A percentile compares a stretch with the other conserved stretches of the same genome.
phyloP scores from a whole-genome alignment of 2,797 vertebrate species.

The Oreochromis grahami region DNA sequence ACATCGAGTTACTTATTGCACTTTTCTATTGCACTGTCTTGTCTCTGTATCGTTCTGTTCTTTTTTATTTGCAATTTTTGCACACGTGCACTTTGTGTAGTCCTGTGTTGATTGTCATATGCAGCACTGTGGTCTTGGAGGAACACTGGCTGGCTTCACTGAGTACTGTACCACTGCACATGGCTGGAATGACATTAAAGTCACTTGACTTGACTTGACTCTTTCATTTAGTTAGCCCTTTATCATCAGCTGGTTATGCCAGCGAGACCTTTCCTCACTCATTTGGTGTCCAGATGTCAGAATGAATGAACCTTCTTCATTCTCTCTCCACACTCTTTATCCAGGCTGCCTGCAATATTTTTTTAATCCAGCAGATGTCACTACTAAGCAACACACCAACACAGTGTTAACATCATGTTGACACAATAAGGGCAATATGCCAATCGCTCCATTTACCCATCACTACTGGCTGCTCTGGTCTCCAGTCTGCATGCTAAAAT shows the following conservation, averaged over 20 bases:
- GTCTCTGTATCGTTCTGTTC: neutral
- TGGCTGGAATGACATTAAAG: neutral
- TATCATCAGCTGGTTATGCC: neutral
- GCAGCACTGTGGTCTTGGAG: neutral
- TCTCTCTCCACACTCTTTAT: neutral
- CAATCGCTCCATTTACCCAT: accelerated
- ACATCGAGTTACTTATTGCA: neutral
- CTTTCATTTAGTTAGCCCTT: neutral
- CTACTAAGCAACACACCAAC: neutral
- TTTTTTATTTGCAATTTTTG: neutral
- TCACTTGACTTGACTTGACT: neutral
- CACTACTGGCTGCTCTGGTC: neutral
- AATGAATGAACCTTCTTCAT: neutral
- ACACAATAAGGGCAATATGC: neutral
- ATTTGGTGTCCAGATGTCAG: neutral
- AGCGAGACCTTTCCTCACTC: neutral
- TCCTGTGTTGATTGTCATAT: neutral
- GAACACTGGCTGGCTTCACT: neutral
- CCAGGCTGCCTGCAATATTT: neutral
- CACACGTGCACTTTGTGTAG: neutral
- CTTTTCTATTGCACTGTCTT: neutral
- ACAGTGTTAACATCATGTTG: neutral
- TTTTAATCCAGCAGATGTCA: neutral
- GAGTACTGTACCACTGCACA: neutral
- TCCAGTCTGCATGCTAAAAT: too few relatives aligned